Evolutionary conservation across 2,888 invertebrate genomes (phyloP).

Genomic region (Eremobia ochroleuca): DNA sequence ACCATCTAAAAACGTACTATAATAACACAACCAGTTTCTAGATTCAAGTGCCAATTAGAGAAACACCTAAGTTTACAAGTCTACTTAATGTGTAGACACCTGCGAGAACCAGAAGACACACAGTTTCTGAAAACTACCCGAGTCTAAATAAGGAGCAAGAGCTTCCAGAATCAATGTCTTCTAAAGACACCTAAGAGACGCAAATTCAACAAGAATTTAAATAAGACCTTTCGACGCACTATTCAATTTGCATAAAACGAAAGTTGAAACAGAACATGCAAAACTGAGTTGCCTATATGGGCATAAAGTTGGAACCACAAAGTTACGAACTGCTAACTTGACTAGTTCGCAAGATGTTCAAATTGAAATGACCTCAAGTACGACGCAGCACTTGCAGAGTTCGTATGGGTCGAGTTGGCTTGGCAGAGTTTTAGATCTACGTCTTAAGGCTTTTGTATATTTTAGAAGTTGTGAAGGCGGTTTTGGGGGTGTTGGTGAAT

Average conservation of each 20-base stretch:
- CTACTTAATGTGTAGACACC: neutral
- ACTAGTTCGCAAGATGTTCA: conserved; percentile 66
- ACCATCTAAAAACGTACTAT: no score
- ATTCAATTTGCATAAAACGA: conserved; percentile 64
- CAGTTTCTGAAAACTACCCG: conserved; percentile 9
- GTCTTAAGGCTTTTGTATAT: conserved; percentile 51
- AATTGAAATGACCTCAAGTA: conserved; percentile 70
- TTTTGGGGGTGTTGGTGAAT: conserved; percentile 7
- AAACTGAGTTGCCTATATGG: conserved; percentile 56
- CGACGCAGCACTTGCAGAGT: conserved; percentile 64
- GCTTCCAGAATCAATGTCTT: neutral
- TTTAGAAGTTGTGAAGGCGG: conserved; percentile 38
- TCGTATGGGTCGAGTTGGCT: conserved; percentile 38
- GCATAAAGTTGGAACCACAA: conserved; percentile 59
- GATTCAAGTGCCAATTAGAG: neutral
- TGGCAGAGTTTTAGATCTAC: conserved; percentile 54
- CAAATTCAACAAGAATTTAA: conserved; percentile 54
- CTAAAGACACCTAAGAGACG: conserved; percentile 17
- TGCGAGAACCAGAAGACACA: neutral
- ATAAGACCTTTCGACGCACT: conserved; percentile 53
- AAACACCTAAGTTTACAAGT: conserved; percentile 13
- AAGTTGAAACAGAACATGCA: conserved; percentile 50
- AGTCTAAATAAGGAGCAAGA: conserved; percentile 12
- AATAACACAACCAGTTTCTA: neutral
- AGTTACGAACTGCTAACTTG: conserved; percentile 64